A percentile compares a stretch with the other conserved stretches of the same genome.
phyloP scores from a whole-genome alignment of 2,888 invertebrate genomes.

The Cantharis rustica region DNA sequence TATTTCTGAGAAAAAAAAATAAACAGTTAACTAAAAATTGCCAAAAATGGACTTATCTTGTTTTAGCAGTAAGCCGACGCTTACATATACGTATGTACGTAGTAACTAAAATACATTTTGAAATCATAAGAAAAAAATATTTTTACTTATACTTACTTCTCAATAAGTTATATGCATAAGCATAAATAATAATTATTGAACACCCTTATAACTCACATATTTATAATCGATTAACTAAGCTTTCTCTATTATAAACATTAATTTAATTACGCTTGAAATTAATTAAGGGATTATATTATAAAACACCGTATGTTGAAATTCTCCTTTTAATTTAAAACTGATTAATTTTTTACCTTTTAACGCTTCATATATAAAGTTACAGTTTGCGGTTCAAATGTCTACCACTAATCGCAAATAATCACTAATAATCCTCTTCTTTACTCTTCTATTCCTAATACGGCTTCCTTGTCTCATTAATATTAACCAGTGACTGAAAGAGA shows the following conservation, averaged over 20 bases:
- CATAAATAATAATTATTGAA: not conserved
- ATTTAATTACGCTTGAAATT: not conserved
- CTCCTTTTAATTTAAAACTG: constrained; percentile 11
- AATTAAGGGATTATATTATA: not conserved
- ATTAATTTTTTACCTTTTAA: constrained; percentile 18
- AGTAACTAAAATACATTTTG: not conserved
- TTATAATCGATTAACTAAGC: not conserved
- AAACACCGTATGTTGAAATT: not conserved
- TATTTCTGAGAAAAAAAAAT: too few relatives aligned
- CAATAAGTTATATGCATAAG: not conserved
- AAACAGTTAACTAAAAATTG: too few relatives aligned
- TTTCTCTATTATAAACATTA: not conserved
- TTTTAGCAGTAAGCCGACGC: too few relatives aligned
- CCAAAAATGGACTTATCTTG: too few relatives aligned
- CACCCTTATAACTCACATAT: not conserved
- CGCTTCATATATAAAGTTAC: constrained; percentile 33
- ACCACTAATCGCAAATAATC: constrained; percentile 50
- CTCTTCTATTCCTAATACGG: constrained; percentile 46
- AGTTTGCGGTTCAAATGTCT: constrained; percentile 42
- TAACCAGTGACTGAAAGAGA: constrained; percentile 42
- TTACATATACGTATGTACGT: too few relatives aligned
- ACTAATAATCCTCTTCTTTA: constrained; percentile 48
- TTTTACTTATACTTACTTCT: not conserved
- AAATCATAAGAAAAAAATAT: not conserved
- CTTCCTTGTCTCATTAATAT: constrained; percentile 50